Evolutionary conservation across 2,113 vertebrate genomes (phyloP).

Genomic region (Cebus imitator): DNA sequence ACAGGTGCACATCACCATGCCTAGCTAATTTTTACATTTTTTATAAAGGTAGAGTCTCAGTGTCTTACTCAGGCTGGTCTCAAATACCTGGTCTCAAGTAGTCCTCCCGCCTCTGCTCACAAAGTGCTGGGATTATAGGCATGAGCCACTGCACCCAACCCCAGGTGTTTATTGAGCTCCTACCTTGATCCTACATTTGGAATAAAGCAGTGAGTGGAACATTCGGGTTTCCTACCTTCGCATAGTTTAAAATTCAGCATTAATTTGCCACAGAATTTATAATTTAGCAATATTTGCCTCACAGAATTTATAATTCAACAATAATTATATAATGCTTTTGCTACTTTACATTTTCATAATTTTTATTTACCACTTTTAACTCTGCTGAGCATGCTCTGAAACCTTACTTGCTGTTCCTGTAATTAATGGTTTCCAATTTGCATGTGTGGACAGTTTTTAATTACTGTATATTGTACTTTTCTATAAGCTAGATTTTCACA

Average conservation of each 20-base stretch:
- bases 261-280: neutral
- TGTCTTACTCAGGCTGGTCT: too few relatives aligned
- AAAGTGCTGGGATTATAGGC: too few relatives aligned
- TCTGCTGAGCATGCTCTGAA: neutral
- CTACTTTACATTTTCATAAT: neutral
- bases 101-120: too few relatives aligned
- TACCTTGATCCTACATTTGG: neutral
- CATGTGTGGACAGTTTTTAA: slow-evolving; percentile 8
- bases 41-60: too few relatives aligned
- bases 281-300: neutral
- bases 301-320: neutral
- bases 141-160: too few relatives aligned
- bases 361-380: neutral
- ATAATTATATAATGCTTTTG: neutral
- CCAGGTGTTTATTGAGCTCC: neutral
- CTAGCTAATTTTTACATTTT: too few relatives aligned
- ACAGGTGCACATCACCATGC: too few relatives aligned
- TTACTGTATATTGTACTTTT: slow-evolving; percentile 26
- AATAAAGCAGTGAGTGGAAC: neutral
- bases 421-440: neutral
- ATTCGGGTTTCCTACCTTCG: neutral
- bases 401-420: neutral
- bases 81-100: too few relatives aligned
- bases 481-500: neutral
- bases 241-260: neutral